Evolutionary conservation across 53 echinoderm and acorn worm genomes (phyloP), one percentile per base, ranked within the genome.

Genomic region (Glandiceps talaboti): DNA sequence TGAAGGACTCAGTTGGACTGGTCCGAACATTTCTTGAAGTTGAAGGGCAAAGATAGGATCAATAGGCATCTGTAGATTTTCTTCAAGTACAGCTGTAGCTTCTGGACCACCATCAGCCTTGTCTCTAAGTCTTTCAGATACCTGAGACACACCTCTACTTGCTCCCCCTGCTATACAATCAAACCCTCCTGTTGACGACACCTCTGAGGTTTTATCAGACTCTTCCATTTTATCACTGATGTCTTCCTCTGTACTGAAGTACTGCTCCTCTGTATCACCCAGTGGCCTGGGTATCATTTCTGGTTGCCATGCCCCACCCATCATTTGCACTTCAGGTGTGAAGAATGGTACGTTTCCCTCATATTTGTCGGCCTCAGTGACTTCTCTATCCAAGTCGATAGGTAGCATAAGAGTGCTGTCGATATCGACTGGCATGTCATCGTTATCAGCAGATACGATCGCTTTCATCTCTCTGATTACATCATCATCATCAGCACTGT

Each of bases 21-120:
- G 82, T 26, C 99, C 99, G 87, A 99, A 99, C 78, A 91, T 86
- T 79, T 94, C 94, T 84, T 99, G 93, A 31, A 99, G 91, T 73
- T 99, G 93, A 6, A 93, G 89, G n/a, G 89, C 93, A 84, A 97
- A 91, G 28, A 89, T 91, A 26, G 91, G 73, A 76, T 94, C 93
- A 83, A 97, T 74, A 79, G 89, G 93, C 1, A 99, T 83, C 81
- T 45, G 64, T 6, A 45, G 64, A 45, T 45, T 12, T 20, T 45
- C 6, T 12, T 45, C 64, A n/a, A n/a, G n/a, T n/a, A n/a, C n/a
- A n/a, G n/a, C n/a, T n/a, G n/a, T 79, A 20, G 85, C 81, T 1
- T 82, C 81, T 74, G 33, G 79, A 1, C 85, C 87, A 29, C 74
- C 76, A 64, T 86, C 78, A 0, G 72, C 30, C 0, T 1, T 82